Conservation (phyloP, 2,113 vertebrate genomes). For the Arvicanthis niloticus region DNA sequence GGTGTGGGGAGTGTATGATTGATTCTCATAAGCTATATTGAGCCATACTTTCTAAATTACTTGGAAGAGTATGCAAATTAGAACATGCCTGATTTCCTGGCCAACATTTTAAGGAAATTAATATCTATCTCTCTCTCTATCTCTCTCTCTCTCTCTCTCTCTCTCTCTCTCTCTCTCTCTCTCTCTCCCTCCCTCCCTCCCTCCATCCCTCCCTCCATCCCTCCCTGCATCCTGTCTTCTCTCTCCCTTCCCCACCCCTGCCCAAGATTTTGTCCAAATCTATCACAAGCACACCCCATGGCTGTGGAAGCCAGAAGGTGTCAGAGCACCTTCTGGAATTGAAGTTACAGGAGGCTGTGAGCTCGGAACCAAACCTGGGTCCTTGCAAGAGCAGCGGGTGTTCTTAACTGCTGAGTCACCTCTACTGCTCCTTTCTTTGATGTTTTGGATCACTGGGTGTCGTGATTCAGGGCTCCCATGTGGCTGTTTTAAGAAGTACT, state of each 20-base stretch:
- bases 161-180: not conserved
- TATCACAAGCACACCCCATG: not conserved
- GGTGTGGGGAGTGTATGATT: not conserved
- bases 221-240: not conserved
- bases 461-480: slow-evolving; percentile 29
- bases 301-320: not conserved
- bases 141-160: not conserved
- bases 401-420: not conserved
- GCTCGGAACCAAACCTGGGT: not conserved
- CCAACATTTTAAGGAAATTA: slow-evolving; percentile 45
- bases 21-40: slow-evolving; percentile 5
- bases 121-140: not conserved
- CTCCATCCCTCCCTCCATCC: not conserved
- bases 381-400: not conserved
- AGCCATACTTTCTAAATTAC: slow-evolving; percentile 49
- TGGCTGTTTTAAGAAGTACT: not conserved
- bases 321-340: not conserved
- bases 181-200: not conserved
- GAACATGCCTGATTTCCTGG: not conserved
- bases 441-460: not conserved
- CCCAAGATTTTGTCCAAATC: not conserved
- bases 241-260: not conserved
- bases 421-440: not conserved
- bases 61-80: slow-evolving; percentile 51
- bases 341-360: not conserved